A percentile compares a stretch with the other conserved stretches of the same genome.
phyloP scores from a whole-genome alignment of 1,140 invertebrate species.

The Brachionus sp. region DNA sequence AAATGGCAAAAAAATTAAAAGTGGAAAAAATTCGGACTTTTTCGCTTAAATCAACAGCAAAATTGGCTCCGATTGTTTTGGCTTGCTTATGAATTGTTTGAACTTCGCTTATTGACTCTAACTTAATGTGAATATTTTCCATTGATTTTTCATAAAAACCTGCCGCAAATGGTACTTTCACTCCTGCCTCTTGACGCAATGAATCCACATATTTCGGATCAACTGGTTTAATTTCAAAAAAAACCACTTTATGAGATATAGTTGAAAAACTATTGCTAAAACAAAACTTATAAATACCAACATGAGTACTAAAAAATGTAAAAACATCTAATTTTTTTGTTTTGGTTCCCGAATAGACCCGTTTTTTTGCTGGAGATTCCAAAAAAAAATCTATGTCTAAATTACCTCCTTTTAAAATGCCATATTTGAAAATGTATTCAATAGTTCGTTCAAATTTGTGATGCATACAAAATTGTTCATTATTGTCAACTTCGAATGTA shows the following conservation, averaged over 20 bases:
- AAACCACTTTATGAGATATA: constrained; percentile 7
- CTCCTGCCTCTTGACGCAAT: background rate
- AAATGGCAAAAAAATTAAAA: background rate
- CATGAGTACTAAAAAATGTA: background rate
- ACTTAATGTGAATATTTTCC: background rate
- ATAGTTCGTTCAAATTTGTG: constrained; percentile 15
- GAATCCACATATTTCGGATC: background rate
- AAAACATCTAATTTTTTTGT: constrained; percentile 7
- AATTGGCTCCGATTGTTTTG: background rate
- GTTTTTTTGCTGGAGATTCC: background rate
- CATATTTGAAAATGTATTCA: constrained; percentile 33
- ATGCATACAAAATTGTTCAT: constrained; percentile 22
- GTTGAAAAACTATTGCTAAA: constrained; percentile 36
- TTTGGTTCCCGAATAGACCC: constrained; percentile 2
- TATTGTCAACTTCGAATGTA: constrained; percentile 31
- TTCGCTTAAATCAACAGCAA: background rate
- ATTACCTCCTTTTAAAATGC: constrained; percentile 18
- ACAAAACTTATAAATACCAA: constrained; percentile 15
- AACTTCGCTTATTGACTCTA: background rate
- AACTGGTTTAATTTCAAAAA: constrained; percentile 17
- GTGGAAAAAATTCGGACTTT: background rate
- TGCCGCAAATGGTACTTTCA: background rate
- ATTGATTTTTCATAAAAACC: background rate
- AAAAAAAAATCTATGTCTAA: constrained; percentile 38
- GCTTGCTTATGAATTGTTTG: background rate